Evolutionary conservation across 1,140 invertebrate genomes (phyloP), one percentile per base, ranked within the genome.

Genomic region (Pogonomyrmex californicus): DNA sequence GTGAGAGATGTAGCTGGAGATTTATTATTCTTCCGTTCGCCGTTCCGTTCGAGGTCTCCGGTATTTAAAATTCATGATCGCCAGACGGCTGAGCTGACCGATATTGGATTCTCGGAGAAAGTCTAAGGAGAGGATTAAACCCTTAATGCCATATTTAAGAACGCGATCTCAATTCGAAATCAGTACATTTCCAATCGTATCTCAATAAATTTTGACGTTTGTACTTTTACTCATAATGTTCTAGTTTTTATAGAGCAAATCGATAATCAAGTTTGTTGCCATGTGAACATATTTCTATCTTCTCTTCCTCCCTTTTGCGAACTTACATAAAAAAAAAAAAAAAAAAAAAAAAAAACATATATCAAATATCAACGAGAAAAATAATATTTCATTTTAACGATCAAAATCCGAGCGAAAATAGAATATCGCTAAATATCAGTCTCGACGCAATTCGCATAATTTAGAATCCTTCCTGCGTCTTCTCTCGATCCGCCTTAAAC

Each of bases 61-160:
- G 17, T 68, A 86, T 86, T 86, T 70, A 86, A 86, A 86, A 81
- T 86, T 86, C 85, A 86, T 79, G 85, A 86, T 86, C n/a, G 54
- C 76, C 85, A 81, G 75, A 81, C 77, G 75, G 62, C 63, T 82
- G 77, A 66, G 63, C 77, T 70, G 62, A 76, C 49, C 71, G 82
- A 76, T 85, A 76, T 77, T 65, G 71, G 60, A 54, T 85, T 85
- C 82, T 51, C 14, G 60, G 73, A 85, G 75, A 78, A 85, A 83
- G 79, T 83, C 38, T 73, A 51, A 81, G 47, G 78, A 83, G 79
- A 83, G 68, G 68, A 83, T 83, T 83, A 83, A 73, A 75, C 56
- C 30, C 54, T 83, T 83, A 75, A 83, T 83, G 54, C 17, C 68
- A 83, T 83, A 75, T 83, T 83, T 60, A 83, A 75, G 54, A 75